Base-by-base conservation (phyloP, 92 coral and sea anemone species). In the Porites lobata region DNA sequence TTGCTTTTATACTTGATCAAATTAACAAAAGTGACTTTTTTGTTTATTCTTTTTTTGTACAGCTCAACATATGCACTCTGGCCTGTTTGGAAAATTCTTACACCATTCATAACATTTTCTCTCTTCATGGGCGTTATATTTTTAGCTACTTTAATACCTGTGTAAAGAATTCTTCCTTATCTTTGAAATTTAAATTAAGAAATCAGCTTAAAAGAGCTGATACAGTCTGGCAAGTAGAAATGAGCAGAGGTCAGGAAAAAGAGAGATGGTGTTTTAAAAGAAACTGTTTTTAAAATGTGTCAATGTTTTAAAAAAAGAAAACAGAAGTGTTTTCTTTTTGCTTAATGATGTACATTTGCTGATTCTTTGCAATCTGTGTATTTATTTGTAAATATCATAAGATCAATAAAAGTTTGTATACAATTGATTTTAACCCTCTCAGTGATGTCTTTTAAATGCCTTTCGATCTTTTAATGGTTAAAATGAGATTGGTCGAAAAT, bases 11-110 rank as follows among this genome's bases (percentile, higher is more conserved):
- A 13, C 21, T 51, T 50, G 7, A 29, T 56, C 50, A 21, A 6
- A 29, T n/a, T 9, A 75, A 38, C 47, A 38, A 4, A 38, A 38
- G 47, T 38, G 47, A 38, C 47, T 4, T 52, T 76, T 17, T 11
- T 84, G 50, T 12, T 65, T 22, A 72, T 1, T 14, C 12, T 61
- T 52, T 82, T 61, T 63, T 59, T 58, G 86, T 88, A 29, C 91
- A 97, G 99, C 61, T 95, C 96, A 54, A 93, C 92, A 0, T 92
- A 91, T 80, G 96, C 99, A 10, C 65, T 97, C 51, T 97, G 99
- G 99, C 99, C 99, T 29, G 87, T 97, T 8, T 97, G 99, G 99
- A 91, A 95, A 77, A 54, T 92, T 71, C 85, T 97, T 19, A 95
- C 99, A 32, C 99, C 99, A 32, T 90, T 97, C 56, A 97, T 97